Evolutionary conservation across 1,140 invertebrate genomes (phyloP), one percentile per base, ranked within the genome.

Genomic region (Choristoneura fumiferana): DNA sequence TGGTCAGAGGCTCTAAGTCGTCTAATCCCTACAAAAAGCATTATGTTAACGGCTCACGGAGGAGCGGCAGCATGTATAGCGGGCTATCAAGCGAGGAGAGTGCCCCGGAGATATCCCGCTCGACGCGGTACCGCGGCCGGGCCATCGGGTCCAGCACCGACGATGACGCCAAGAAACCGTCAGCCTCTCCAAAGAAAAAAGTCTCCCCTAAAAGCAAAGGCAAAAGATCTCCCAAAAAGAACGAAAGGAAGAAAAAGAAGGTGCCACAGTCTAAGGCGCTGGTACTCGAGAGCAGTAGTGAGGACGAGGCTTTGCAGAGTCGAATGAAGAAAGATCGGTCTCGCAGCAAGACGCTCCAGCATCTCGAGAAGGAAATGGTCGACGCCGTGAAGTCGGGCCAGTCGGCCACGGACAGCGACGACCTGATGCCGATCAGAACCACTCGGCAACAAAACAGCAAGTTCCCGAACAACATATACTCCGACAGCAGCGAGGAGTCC

Each of bases 1-100:
- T 94, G 29, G 91, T 93, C 1, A 93, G 91, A 71, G 84, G 89
- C 34, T 82, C 90, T 18, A 91, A 90, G 64, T 67, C 82, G 49
- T 86, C 92, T 33, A 94, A 94, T 83, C 93, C 93, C 13, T 94
- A 94, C 71, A 95, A 94, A 71, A 93, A 93, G 70, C 81, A 93
- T 54, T 95, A 95, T 78, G 92, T 95, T 13, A 96, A 96, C 78
- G 95, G 95, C 37, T 92, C 93, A 14, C 91, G 93, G 62, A 92
- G 93, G 69, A 92, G 91, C 65, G 90, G 88, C 60, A 91, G 91
- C 69, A 84, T 94, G 40, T 94, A 93, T 61, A 94, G 93, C 76
- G 92, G 93, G 35, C 65, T 93, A 15, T 94, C 94, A 0, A 94
- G 93, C 71, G 91, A 92, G 65, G 93, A 94, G 62, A 90, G 87